phyloP scores from a whole-genome alignment of 2,888 invertebrate genomes.

The Tinea trinotella region DNA sequence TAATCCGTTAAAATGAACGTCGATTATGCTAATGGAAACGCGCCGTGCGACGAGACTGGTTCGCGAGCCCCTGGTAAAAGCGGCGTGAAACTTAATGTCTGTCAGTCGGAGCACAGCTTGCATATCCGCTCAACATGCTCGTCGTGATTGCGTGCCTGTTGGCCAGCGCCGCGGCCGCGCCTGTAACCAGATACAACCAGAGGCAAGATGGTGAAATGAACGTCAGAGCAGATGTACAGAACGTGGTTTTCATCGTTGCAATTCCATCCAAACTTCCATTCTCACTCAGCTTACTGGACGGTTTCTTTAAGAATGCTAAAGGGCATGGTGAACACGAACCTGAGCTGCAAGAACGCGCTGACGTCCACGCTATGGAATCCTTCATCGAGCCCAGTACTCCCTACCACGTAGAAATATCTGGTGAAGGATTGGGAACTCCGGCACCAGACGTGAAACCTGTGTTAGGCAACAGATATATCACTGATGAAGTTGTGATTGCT shows the following conservation, averaged over 20 bases:
- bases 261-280: conserved; percentile 50
- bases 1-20: no score
- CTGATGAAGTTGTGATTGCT: conserved; percentile 49
- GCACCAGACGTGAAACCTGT: conserved; percentile 28
- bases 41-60: conserved; percentile 42
- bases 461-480: conserved; percentile 39
- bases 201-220: conserved; percentile 84
- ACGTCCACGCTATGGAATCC: conserved; percentile 56
- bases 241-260: conserved; percentile 79
- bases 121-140: conserved; percentile 32
- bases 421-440: conserved; percentile 26
- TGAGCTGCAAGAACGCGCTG: conserved; percentile 49
- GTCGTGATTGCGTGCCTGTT: conserved; percentile 38
- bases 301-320: conserved; percentile 31
- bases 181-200: conserved; percentile 74
- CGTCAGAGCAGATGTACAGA: conserved; percentile 80
- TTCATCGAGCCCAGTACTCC: conserved; percentile 80
- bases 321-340: conserved; percentile 21
- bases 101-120: conserved; percentile 37
- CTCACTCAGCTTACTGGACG: conserved; percentile 31
- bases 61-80: conserved; percentile 55
- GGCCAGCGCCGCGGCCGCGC: conserved; percentile 37
- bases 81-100: conserved; percentile 35
- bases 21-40: conserved; percentile 7
- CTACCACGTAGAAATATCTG: conserved; percentile 77